These are phyloP conservation scores for Euplagia quadripunctaria DNA, from an alignment of 2,888 invertebrate genomes.

Conservation along the genomic window DNA sequence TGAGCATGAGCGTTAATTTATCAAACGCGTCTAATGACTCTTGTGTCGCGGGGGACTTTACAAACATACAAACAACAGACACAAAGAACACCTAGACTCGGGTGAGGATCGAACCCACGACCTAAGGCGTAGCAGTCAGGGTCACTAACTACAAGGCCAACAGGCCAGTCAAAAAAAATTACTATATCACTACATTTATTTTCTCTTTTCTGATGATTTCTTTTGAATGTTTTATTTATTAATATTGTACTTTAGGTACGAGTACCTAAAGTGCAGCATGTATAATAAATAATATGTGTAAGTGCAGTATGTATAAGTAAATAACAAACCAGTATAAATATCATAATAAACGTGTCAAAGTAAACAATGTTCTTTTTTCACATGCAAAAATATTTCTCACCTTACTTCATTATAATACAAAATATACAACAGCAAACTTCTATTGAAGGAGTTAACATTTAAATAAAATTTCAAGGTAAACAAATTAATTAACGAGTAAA, in stretches of 20 bases:
- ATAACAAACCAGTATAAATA: background rate
- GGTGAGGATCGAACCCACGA: too few relatives aligned
- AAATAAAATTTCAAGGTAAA: conserved; percentile 47
- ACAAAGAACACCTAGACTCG: too few relatives aligned
- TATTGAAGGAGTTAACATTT: conserved; percentile 40
- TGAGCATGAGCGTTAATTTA: too few relatives aligned
- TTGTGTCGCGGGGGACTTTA: too few relatives aligned
- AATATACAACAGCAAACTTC: conserved; percentile 19
- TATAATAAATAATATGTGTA: background rate
- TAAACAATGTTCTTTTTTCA: background rate
- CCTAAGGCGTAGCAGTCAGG: too few relatives aligned
- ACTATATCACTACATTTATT: background rate
- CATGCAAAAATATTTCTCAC: conserved; percentile 16
- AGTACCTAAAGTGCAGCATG: background rate
- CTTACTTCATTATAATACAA: conserved; percentile 7
- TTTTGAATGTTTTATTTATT: background rate
- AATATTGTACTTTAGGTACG: background rate
- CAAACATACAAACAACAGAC: too few relatives aligned
- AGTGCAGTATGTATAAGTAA: background rate
- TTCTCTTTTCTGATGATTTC: background rate
- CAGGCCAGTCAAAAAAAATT: too few relatives aligned
- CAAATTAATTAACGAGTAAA: conserved; percentile 60
- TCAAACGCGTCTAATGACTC: too few relatives aligned
- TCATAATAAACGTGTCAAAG: background rate
- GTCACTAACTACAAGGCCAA: too few relatives aligned